Percentiles rank a stretch among this genome's conserved stretches.
phyloP scores from a whole-genome alignment of 2,797 vertebrate genomes.

The Bovichtus variegatus region DNA sequence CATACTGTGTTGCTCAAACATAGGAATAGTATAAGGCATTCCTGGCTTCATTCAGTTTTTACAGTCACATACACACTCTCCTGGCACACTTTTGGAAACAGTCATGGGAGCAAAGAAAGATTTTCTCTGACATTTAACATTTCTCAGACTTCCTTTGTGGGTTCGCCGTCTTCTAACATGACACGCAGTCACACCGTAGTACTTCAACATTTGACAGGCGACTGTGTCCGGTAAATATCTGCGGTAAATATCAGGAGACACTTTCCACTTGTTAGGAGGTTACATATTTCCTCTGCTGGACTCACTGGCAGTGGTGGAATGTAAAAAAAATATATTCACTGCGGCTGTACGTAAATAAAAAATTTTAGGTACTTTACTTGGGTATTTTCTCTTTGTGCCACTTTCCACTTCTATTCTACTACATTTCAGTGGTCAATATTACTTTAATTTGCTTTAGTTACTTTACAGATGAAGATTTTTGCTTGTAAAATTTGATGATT shows the following conservation, averaged over 20 bases:
- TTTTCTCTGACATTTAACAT: not conserved
- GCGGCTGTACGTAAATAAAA: no score
- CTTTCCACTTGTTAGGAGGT: not conserved
- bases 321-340: no score
- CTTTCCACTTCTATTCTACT: no score
- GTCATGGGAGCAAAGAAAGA: not conserved
- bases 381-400: no score
- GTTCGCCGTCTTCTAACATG: not conserved
- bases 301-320: no score
- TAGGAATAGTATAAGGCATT: not conserved
- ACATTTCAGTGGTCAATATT: no score
- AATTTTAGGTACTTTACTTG: no score
- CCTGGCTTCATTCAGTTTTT: not conserved
- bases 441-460: no score
- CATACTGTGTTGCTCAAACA: not conserved
- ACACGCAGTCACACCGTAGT: not conserved
- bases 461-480: no score
- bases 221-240: not conserved
- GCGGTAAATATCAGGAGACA: not conserved
- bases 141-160: not conserved
- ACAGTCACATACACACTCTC: not conserved
- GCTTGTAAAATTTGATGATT: no score
- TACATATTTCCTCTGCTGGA: not conserved
- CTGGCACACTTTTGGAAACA: slow-evolving; percentile 2
- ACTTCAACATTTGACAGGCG: slow-evolving; percentile 4